These are phyloP conservation scores for Gobio occitaniae DNA, from an alignment of 2,797 vertebrate species.

Conservation along the genomic window DNA sequence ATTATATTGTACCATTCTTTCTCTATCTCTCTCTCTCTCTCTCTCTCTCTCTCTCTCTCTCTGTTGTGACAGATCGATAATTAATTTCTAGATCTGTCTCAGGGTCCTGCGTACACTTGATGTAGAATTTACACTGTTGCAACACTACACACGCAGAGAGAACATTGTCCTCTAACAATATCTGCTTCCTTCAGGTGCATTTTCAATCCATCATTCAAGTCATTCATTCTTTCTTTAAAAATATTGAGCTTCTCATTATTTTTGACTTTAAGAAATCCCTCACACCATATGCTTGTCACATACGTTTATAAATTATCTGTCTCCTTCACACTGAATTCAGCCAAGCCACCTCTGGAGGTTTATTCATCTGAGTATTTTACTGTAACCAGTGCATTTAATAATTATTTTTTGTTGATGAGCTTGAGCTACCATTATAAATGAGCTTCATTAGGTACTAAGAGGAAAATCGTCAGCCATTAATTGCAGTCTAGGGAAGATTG, in stretches of 20 bases:
- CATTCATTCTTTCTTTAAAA: slow-evolving; percentile 1
- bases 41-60: neutral
- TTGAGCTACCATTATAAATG: slow-evolving; percentile 1
- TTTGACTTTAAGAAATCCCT: neutral
- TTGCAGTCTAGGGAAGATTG: neutral
- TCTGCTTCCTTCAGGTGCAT: neutral
- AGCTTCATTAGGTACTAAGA: slow-evolving; percentile 11
- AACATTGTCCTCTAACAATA: slow-evolving; percentile 14
- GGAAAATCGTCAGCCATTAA: slow-evolving; percentile 10
- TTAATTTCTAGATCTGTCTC: neutral
- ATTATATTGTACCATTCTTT: neutral
- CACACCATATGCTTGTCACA: neutral
- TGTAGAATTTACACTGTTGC: neutral
- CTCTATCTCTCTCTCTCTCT: neutral
- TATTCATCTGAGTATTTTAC: neutral
- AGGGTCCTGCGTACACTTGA: neutral
- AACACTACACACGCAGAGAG: neutral
- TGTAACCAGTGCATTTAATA: neutral
- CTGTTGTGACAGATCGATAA: slow-evolving; percentile 11
- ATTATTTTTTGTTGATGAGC: neutral
- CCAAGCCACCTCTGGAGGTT: neutral
- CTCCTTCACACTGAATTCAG: neutral
- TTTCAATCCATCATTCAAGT: slow-evolving; percentile 28
- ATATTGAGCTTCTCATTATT: slow-evolving; percentile 1
- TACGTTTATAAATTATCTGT: neutral